phyloP scores from a whole-genome alignment of 2,113 vertebrate genomes.

The Callopanchax toddi region DNA sequence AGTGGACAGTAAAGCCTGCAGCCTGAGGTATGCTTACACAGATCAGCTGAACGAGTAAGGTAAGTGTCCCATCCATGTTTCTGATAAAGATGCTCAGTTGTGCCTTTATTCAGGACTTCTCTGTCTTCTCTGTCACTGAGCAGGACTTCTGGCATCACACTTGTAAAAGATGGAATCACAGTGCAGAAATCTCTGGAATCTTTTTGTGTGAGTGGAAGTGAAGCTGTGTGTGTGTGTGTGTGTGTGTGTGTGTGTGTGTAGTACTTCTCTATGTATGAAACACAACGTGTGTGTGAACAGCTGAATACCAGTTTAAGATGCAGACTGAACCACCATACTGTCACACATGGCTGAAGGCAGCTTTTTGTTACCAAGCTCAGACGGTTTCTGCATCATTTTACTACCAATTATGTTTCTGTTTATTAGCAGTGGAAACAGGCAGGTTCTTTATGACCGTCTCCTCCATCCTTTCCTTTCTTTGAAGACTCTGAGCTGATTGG shows the following conservation, averaged over 20 bases:
- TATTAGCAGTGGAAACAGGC: conserved; percentile 12
- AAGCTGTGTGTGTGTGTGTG: conserved; percentile 37
- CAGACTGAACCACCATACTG: too few relatives aligned
- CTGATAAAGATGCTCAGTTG: conserved; percentile 77
- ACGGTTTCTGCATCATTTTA: too few relatives aligned
- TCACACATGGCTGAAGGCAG: too few relatives aligned
- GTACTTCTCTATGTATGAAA: conserved; percentile 50
- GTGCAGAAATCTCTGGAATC: conserved; percentile 86
- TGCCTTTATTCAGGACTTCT: conserved; percentile 55
- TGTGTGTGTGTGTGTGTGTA: conserved; percentile 56
- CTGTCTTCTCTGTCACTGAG: conserved; percentile 24
- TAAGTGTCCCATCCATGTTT: conserved; percentile 88
- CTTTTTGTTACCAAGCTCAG: too few relatives aligned
- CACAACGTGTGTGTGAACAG: background rate
- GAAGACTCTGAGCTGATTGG: too few relatives aligned
- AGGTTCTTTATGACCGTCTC: conserved; percentile 28
- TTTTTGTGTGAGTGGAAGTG: conserved; percentile 48
- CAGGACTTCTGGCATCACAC: conserved; percentile 97
- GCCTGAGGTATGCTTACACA: conserved; percentile 97
- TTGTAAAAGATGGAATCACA: conserved; percentile 91
- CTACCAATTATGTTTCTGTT: background rate
- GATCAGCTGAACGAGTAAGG: conserved; percentile 88
- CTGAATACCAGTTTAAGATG: too few relatives aligned
- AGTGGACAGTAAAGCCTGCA: conserved; percentile 99
- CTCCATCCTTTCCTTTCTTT: too few relatives aligned